Evolutionary conservation across 2,113 vertebrate species (phyloP).

Genomic region (Malurus alboscapulatus): DNA sequence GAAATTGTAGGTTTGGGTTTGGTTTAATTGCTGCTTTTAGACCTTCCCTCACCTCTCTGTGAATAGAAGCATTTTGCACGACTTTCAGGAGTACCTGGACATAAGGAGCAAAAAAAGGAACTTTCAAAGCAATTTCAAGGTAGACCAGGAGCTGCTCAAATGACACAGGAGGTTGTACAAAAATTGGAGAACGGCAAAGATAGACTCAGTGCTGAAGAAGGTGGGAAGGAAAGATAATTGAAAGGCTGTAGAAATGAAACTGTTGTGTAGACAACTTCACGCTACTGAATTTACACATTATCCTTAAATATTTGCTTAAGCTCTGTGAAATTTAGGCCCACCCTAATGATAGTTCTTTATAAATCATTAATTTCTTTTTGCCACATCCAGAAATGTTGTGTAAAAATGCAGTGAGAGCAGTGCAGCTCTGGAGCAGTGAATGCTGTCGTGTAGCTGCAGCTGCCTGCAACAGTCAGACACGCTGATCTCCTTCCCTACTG

Average conservation of each 20-base stretch:
- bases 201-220: neutral
- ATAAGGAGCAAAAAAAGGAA: neutral
- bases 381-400: neutral
- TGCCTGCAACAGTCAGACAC: neutral
- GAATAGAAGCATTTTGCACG: neutral
- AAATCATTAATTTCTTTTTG: neutral
- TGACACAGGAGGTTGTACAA: neutral
- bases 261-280: neutral
- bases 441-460: neutral
- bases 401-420: neutral
- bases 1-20: conserved; percentile 19
- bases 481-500: neutral
- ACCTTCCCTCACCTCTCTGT: neutral
- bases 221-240: neutral
- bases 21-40: conserved; percentile 3
- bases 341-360: neutral
- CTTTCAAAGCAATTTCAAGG: neutral
- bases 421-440: neutral
- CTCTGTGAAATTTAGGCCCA: neutral
- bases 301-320: neutral
- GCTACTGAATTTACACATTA: neutral
- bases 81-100: neutral
- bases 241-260: neutral
- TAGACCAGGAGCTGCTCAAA: neutral
- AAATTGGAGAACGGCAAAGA: neutral